Evolutionary conservation across 2,888 invertebrate genomes (phyloP).

Genomic region (Nomada ruficornis): DNA sequence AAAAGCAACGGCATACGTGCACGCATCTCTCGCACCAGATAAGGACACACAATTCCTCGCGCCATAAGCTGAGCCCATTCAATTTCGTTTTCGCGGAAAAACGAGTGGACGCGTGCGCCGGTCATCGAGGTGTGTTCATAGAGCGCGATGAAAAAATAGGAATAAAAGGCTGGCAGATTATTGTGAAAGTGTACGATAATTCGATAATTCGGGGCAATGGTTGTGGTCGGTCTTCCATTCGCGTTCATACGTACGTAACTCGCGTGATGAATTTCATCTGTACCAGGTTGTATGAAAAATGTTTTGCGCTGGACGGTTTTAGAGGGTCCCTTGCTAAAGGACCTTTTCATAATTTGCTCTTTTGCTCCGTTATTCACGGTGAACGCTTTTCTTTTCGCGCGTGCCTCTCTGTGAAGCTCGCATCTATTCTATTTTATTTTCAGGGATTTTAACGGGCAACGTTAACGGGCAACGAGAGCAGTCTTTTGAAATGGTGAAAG

Average conservation of each 20-base stretch:
- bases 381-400: slow-evolving; percentile 16
- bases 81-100: slow-evolving; percentile 62
- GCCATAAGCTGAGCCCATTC: slow-evolving; percentile 59
- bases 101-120: slow-evolving; percentile 24
- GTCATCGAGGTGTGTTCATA: slow-evolving; percentile 41
- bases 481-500: too few relatives aligned
- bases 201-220: slow-evolving; percentile 38
- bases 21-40: slow-evolving; percentile 14
- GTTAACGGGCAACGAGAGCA: neutral
- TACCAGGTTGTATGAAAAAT: slow-evolving; percentile 12
- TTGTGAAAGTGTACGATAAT: slow-evolving; percentile 30
- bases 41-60: slow-evolving; percentile 63
- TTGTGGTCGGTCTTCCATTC: neutral
- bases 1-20: slow-evolving; percentile 37
- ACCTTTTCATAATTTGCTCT: neutral
- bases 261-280: slow-evolving; percentile 24
- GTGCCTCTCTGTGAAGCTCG: neutral
- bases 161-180: slow-evolving; percentile 8
- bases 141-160: slow-evolving; percentile 36
- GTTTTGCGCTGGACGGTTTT: neutral
- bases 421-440: slow-evolving; percentile 19
- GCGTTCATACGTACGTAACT: slow-evolving; percentile 15
- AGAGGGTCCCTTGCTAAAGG: neutral
- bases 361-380: slow-evolving; percentile 1
- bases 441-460: neutral